Base-by-base conservation (phyloP, 2,888 invertebrate genomes). In the Hirudinaria manillensis region DNA sequence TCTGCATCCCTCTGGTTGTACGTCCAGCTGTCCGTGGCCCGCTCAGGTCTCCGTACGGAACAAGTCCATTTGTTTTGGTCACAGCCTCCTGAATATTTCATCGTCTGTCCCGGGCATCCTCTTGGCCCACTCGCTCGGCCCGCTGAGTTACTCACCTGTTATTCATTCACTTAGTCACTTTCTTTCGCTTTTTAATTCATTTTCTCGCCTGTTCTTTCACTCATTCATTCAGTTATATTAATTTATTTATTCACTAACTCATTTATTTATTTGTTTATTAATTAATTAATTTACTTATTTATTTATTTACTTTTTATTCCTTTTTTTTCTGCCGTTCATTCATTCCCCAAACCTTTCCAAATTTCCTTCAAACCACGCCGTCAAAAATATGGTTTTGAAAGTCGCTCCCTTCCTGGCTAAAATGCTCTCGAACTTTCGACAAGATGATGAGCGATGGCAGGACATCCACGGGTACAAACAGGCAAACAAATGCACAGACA, bases 11-110 rank as follows among this genome's bases (percentile, higher is more conserved):
- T 19, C n/a, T 61, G 24, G 29, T 7, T n/a, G 24, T 61, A 10
- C 7, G 24, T 19, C 29, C 61, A 27, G 13, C 61, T 61, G 45
- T 61, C 61, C 29, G 10, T 29, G 61, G 24, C 29, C 21, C n/a
- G 7, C 61, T 61, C 61, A 2, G 61, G 45, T 45, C 45, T 45
- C 61, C 61, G 61, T 61, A 24, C 24, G 61, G 61, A 61, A 61
- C 61, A 61, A 61, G 61, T 61, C 61, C 61, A 61, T 61, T 29
- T 61, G 61, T 61, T 61, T 61, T 61, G 61, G 24, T 29, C 61
- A 29, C 61, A 24, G 24, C 61, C 61, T 61, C 61, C n/a, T 61
- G 61, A 61, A 61, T 61, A 61, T 61, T 61, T 61, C 29, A 61
- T 3, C 61, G 61, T 16, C 29, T 19, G 61, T 61, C 24, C 61